Evolutionary conservation across 1,140 invertebrate genomes (phyloP).

Genomic region (Probaryconus sp.): DNA sequence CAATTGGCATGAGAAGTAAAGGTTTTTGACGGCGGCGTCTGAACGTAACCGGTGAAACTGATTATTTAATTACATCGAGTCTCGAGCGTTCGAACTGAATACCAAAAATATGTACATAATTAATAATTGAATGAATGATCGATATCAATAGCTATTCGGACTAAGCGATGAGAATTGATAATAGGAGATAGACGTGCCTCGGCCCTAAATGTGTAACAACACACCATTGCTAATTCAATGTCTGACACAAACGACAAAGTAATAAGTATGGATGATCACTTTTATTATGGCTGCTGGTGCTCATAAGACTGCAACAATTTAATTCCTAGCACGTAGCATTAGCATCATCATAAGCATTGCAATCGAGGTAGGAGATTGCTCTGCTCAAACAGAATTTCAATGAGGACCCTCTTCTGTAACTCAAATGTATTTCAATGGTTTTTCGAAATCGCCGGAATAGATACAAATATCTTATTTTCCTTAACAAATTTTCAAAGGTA

Average conservation of each 20-base stretch:
- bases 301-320: conserved; percentile 61
- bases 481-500: conserved; percentile 4
- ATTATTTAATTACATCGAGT: too few species aligned
- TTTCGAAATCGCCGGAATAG: conserved; percentile 32
- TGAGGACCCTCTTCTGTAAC: conserved; percentile 54
- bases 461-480: conserved; percentile 29
- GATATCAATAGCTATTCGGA: conserved; percentile 44
- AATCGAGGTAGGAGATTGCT: conserved; percentile 61
- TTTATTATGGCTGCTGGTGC: conserved; percentile 59
- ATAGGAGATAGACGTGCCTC: conserved; percentile 43
- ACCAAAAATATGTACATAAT: conserved; percentile 38
- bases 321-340: conserved; percentile 62
- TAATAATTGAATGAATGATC: conserved; percentile 50
- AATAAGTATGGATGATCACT: conserved; percentile 62
- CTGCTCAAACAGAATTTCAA: conserved; percentile 57
- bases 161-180: conserved; percentile 39
- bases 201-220: conserved; percentile 55
- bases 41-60: too few species aligned
- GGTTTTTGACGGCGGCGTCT: too few species aligned
- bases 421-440: conserved; percentile 38
- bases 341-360: conserved; percentile 64
- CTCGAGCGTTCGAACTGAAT: too few species aligned
- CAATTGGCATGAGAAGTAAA: too few species aligned
- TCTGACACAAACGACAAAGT: conserved; percentile 62
- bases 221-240: conserved; percentile 50